These are phyloP conservation scores for Cryptus armator DNA, from an alignment of 2,888 invertebrate genomes.

Conservation along the genomic window DNA sequence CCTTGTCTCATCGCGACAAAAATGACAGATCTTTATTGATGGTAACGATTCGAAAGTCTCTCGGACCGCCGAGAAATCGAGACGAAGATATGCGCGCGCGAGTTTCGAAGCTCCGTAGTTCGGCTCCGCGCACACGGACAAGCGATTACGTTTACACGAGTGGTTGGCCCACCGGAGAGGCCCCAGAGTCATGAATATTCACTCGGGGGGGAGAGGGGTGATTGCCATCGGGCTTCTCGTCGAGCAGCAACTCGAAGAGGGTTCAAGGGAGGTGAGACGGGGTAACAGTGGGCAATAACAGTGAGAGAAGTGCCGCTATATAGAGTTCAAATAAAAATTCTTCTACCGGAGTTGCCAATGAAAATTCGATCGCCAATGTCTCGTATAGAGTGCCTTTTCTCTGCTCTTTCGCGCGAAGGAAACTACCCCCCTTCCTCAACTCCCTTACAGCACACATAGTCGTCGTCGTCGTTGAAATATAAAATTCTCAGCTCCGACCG, in stretches of 20 bases:
- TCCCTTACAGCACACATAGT: background rate
- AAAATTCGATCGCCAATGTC: slow-evolving; percentile 59
- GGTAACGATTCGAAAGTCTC: too few relatives aligned
- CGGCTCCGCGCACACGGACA: slow-evolving; percentile 55
- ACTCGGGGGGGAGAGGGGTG: slow-evolving; percentile 7
- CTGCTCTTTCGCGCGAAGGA: slow-evolving; percentile 19
- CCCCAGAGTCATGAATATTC: slow-evolving; percentile 64
- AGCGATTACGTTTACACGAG: slow-evolving; percentile 67
- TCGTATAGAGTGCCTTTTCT: slow-evolving; percentile 13
- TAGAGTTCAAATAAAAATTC: slow-evolving; percentile 60
- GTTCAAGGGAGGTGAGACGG: background rate
- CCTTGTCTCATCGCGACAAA: too few relatives aligned
- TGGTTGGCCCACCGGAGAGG: slow-evolving; percentile 46
- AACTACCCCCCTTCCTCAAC: background rate
- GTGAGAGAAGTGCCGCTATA: background rate
- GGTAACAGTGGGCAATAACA: slow-evolving; percentile 2
- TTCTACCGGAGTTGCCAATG: slow-evolving; percentile 45
- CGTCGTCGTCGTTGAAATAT: background rate
- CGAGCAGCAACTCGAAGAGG: background rate
- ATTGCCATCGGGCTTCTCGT: slow-evolving; percentile 59
- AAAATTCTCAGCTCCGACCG: background rate
- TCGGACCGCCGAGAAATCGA: too few relatives aligned
- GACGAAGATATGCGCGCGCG: background rate
- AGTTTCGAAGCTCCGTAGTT: slow-evolving; percentile 31
- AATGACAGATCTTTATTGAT: too few relatives aligned